phyloP scores from a whole-genome alignment of 2,113 vertebrate genomes.

The Phocoena phocoena region DNA sequence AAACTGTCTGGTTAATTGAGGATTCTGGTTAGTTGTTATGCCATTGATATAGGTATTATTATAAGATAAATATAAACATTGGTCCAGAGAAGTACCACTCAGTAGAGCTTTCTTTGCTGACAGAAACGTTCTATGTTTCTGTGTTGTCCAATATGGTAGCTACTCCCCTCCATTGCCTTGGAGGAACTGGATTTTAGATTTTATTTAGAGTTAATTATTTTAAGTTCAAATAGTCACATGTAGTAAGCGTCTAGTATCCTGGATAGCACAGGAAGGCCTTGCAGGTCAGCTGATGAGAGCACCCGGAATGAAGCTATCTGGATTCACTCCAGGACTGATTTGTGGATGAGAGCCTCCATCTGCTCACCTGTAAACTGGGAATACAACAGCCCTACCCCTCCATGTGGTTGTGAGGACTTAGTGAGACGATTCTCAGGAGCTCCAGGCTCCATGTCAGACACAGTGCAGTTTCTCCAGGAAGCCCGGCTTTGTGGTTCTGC shows the following conservation, averaged over 20 bases:
- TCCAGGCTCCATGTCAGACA: rapidly evolving
- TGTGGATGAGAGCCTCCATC: background rate
- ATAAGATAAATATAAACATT: background rate
- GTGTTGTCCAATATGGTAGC: rapidly evolving
- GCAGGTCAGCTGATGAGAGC: too few species aligned
- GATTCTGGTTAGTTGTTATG: background rate
- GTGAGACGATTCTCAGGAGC: rapidly evolving
- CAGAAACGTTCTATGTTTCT: rapidly evolving
- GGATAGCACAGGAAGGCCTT: too few species aligned
- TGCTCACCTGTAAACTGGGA: background rate
- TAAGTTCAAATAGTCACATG: background rate
- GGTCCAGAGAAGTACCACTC: too few species aligned
- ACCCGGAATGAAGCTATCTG: too few species aligned
- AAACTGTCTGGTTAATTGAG: background rate
- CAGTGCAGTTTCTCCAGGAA: background rate
- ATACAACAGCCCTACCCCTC: background rate
- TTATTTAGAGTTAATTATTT: background rate
- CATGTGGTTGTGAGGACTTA: rapidly evolving
- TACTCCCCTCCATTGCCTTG: rapidly evolving
- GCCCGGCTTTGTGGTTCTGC: rapidly evolving
- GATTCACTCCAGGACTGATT: background rate
- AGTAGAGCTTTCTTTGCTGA: background rate
- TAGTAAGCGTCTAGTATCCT: background rate
- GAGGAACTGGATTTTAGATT: background rate
- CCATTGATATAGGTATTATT: background rate